Conservation (phyloP, 2,113 vertebrate genomes). For the Otus sunia region DNA sequence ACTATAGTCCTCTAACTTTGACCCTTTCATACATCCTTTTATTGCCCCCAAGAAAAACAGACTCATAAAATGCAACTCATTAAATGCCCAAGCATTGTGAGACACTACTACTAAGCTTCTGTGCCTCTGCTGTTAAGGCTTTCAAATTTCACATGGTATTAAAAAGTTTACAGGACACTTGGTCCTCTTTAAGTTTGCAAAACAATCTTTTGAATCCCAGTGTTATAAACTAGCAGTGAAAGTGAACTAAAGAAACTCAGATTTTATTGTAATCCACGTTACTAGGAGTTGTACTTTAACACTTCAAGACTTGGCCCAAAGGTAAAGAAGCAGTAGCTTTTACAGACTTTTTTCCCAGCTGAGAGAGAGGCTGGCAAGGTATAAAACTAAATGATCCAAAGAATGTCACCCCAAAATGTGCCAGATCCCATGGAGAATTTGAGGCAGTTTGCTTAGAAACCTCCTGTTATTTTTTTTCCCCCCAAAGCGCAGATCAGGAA, state of each 20-base stretch:
- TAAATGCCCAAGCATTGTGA: conserved; percentile 39
- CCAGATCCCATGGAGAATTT: neutral
- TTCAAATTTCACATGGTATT: conserved; percentile 58
- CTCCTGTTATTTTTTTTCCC: neutral
- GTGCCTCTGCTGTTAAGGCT: conserved; percentile 23
- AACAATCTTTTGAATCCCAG: conserved; percentile 40
- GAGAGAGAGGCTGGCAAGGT: conserved; percentile 2
- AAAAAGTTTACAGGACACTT: conserved; percentile 64
- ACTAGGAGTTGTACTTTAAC: conserved; percentile 49
- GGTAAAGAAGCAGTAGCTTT: conserved; percentile 45
- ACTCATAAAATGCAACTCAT: conserved; percentile 46
- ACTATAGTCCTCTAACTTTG: neutral
- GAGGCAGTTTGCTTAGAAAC: conserved; percentile 5
- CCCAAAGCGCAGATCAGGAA: neutral
- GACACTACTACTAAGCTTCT: conserved; percentile 23
- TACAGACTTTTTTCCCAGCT: conserved; percentile 4
- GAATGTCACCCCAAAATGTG: neutral
- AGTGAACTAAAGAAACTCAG: conserved; percentile 31
- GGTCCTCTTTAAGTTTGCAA: conserved; percentile 52
- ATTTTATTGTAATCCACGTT: conserved; percentile 57
- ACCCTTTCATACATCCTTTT: conserved; percentile 42
- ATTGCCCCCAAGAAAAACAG: conserved; percentile 23
- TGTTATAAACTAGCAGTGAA: conserved; percentile 40
- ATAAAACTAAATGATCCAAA: neutral
- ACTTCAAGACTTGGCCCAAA: conserved; percentile 15